Evolutionary conservation across 2,888 invertebrate species (phyloP).

Genomic region (Allacma fusca): DNA sequence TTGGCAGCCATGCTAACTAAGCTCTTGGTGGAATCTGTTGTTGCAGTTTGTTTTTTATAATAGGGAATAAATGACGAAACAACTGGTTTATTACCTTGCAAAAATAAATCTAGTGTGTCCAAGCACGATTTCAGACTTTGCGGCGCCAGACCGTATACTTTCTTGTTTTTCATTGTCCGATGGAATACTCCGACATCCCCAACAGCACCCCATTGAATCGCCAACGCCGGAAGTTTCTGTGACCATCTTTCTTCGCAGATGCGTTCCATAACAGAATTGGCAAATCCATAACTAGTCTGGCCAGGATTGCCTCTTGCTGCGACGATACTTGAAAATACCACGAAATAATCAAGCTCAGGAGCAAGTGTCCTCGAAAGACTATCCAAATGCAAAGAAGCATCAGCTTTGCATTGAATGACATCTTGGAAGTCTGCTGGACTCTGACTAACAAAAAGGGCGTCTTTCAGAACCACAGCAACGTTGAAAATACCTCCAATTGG

Average conservation of each 20-base stretch:
- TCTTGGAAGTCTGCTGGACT: conserved; percentile 64
- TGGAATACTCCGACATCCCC: conserved; percentile 68
- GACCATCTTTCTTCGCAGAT: conserved; percentile 66
- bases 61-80: conserved; percentile 79
- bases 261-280: conserved; percentile 70
- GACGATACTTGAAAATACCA: conserved; percentile 69
- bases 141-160: conserved; percentile 80
- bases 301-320: conserved; percentile 71
- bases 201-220: conserved; percentile 64
- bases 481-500: conserved; percentile 69
- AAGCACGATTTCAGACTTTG: conserved; percentile 75
- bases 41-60: no score
- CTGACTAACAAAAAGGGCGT: conserved; percentile 67
- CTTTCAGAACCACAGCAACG: conserved; percentile 68
- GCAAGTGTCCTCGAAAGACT: conserved; percentile 64
- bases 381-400: conserved; percentile 68
- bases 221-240: conserved; percentile 67
- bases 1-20: conserved; percentile 75
- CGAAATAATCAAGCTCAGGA: conserved; percentile 66
- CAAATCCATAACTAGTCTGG: conserved; percentile 70
- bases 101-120: conserved; percentile 72
- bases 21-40: conserved; percentile 84
- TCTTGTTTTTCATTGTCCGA: conserved; percentile 66
- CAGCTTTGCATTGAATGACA: conserved; percentile 67
- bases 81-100: conserved; percentile 74